phyloP scores from a whole-genome alignment of 2,113 vertebrate genomes.

The Takifugu bimaculatus region DNA sequence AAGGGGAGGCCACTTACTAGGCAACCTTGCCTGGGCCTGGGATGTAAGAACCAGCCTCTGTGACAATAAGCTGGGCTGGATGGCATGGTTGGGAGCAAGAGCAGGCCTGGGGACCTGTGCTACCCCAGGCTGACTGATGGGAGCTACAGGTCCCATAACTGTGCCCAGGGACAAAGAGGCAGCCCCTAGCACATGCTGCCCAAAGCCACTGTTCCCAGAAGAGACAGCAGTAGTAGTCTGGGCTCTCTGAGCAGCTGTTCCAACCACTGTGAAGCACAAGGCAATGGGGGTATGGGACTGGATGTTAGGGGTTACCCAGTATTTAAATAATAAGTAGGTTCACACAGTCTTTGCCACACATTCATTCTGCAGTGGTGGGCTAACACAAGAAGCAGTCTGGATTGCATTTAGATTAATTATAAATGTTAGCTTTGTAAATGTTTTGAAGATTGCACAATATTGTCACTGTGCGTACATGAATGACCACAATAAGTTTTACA shows the following conservation, averaged over 20 bases:
- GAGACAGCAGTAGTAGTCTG: conserved; percentile 75
- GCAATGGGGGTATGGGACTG: conserved; percentile 64
- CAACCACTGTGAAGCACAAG: conserved; percentile 87
- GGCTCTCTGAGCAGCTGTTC: conserved; percentile 83
- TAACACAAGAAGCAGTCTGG: conserved; percentile 9
- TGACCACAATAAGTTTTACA: too few species aligned
- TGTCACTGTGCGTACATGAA: too few species aligned
- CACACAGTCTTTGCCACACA: conserved; percentile 14
- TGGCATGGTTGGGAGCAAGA: conserved; percentile 79
- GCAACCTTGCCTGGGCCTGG: conserved; percentile 98
- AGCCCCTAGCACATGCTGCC: conserved; percentile 79
- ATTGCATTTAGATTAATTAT: background rate
- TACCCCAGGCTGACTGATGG: conserved; percentile 74
- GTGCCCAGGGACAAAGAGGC: conserved; percentile 77
- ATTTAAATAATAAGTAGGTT: conserved; percentile 27
- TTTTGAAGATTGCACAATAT: too few species aligned
- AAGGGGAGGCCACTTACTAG: conserved; percentile 92
- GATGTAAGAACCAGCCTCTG: conserved; percentile 97
- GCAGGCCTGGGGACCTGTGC: conserved; percentile 63
- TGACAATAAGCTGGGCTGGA: conserved; percentile 86
- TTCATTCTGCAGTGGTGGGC: conserved; percentile 31
- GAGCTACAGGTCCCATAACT: conserved; percentile 66
- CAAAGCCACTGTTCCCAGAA: conserved; percentile 72
- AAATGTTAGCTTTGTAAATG: background rate
- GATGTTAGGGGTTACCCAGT: conserved; percentile 54